Percentiles rank a stretch among this genome's conserved stretches.
These are phyloP conservation scores for Henricia sp. DNA, from an alignment of 53 echinoderm and acorn worm genomes.

Conservation along the genomic window DNA sequence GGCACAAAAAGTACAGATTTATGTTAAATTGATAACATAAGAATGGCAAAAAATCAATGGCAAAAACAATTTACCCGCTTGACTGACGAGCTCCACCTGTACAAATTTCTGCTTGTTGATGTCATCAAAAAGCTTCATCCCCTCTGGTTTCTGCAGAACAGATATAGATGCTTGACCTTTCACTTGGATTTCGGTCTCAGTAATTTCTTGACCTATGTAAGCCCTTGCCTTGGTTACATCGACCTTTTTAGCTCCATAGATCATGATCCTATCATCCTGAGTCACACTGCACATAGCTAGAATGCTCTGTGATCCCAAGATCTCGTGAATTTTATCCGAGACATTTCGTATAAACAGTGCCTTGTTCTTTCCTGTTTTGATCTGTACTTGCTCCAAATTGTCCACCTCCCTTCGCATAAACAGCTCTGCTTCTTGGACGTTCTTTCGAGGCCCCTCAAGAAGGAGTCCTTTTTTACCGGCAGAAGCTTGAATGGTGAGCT, in stretches of 20 bases:
- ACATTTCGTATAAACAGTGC: constrained; percentile 26
- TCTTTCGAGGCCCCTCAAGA: constrained; percentile 12
- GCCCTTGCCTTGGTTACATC: constrained; percentile 17
- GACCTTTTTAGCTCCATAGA: not conserved
- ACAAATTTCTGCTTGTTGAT: constrained; percentile 43
- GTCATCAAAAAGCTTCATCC: not conserved
- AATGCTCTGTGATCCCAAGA: constrained; percentile 6
- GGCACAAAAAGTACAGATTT: too few relatives aligned
- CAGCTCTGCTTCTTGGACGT: constrained; percentile 27
- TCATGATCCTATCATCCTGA: constrained; percentile 22
- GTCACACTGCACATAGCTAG: constrained; percentile 29
- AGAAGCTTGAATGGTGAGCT: not conserved
- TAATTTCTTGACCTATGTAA: constrained; percentile 23
- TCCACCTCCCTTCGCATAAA: constrained; percentile 24
- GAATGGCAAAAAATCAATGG: too few relatives aligned
- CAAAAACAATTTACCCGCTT: too few relatives aligned
- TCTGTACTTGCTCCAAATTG: not conserved
- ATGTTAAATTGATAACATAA: too few relatives aligned
- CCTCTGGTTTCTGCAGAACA: constrained; percentile 16
- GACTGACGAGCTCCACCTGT: too few relatives aligned
- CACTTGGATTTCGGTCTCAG: constrained; percentile 9
- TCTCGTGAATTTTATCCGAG: constrained; percentile 52
- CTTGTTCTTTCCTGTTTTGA: constrained; percentile 36
- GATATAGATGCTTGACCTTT: constrained; percentile 9
- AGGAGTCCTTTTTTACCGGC: not conserved